Evolutionary conservation across 1,140 invertebrate species (phyloP).

Genomic region (Cepaea nemoralis): DNA sequence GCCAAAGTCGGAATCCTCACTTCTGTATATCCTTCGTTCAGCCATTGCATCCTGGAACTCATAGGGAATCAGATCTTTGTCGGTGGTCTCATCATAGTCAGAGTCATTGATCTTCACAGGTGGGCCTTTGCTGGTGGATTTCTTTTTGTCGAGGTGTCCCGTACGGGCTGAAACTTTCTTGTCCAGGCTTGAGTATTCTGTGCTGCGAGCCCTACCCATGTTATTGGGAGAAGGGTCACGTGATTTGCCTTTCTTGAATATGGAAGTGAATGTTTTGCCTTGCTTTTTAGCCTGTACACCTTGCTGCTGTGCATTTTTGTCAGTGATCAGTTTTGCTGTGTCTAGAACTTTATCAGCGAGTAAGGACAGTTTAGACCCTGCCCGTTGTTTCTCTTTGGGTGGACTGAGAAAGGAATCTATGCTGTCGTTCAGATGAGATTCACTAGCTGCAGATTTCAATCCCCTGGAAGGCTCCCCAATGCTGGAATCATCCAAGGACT

Average conservation of each 20-base stretch:
- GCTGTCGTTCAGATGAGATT: slow-evolving; percentile 62
- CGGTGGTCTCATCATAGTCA: slow-evolving; percentile 39
- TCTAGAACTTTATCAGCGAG: slow-evolving; percentile 66
- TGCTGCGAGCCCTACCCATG: slow-evolving; percentile 54
- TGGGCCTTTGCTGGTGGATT: not conserved
- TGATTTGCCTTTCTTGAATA: slow-evolving; percentile 67
- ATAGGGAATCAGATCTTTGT: slow-evolving; percentile 55
- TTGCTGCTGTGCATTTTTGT: slow-evolving; percentile 51
- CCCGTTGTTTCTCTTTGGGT: slow-evolving; percentile 52
- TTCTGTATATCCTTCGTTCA: slow-evolving; percentile 51
- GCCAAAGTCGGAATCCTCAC: slow-evolving; percentile 64
- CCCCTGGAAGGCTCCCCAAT: slow-evolving; percentile 46
- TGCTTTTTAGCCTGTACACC: slow-evolving; percentile 40
- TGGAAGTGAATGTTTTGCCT: slow-evolving; percentile 62
- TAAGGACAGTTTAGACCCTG: slow-evolving; percentile 64
- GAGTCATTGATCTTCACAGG: slow-evolving; percentile 36
- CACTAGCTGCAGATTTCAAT: slow-evolving; percentile 63
- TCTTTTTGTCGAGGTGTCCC: slow-evolving; percentile 42
- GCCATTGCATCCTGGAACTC: slow-evolving; percentile 67
- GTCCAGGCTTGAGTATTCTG: slow-evolving; percentile 64
- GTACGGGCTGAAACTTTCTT: slow-evolving; percentile 50
- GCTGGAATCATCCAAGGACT: slow-evolving; percentile 62
- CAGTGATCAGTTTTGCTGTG: slow-evolving; percentile 54
- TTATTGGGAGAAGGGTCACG: slow-evolving; percentile 66
- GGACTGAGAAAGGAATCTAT: slow-evolving; percentile 52